Conservation (phyloP, 2,888 invertebrate genomes). For the Yponomeuta malinellus region DNA sequence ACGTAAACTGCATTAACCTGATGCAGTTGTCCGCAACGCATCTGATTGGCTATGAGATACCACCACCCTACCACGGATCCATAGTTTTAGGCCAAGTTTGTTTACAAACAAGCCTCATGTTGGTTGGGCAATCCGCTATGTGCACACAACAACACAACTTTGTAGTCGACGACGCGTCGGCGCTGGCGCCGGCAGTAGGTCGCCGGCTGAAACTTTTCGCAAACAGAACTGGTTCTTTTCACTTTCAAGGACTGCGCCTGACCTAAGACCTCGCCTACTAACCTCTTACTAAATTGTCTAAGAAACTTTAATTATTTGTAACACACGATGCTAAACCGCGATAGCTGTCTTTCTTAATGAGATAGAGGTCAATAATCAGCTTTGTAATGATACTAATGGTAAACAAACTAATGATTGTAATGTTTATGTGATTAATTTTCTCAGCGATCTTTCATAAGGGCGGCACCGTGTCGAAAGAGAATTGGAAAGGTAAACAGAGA, state of each 20-base stretch:
- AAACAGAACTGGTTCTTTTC: conserved; percentile 1
- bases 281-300: not conserved
- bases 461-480: not conserved
- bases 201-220: not conserved
- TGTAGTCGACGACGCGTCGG: not conserved
- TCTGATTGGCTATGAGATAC: conserved; percentile 9
- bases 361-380: not conserved
- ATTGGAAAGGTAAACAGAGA: conserved; percentile 1
- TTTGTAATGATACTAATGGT: not conserved
- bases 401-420: not conserved
- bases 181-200: not conserved
- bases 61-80: not conserved
- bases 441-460: not conserved
- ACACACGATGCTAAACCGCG: too few species aligned
- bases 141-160: not conserved
- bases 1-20: conserved; percentile 11
- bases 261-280: not conserved
- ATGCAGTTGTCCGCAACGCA: conserved; percentile 3
- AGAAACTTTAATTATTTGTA: too few species aligned
- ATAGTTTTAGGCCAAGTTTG: not conserved
- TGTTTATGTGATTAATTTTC: not conserved
- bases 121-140: not conserved
- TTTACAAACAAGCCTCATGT: not conserved
- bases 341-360: too few species aligned
- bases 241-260: conserved; percentile 2